A percentile compares a stretch with the other conserved stretches of the same genome.
Conservation (phyloP, 2,888 invertebrate genomes). For the Rhagophthalmus giganteus region DNA sequence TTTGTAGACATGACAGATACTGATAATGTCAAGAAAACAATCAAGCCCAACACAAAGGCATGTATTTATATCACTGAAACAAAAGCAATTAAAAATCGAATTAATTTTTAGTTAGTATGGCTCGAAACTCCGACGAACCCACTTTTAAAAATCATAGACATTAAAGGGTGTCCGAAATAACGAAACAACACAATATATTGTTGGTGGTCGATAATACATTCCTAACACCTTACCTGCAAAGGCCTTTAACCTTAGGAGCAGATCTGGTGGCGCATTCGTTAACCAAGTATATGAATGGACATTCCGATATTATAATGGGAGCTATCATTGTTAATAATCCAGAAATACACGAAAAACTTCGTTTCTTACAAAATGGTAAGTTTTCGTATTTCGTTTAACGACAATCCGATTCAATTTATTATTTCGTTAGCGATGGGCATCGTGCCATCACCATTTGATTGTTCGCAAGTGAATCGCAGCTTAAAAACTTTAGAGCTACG, state of each 20-base stretch:
- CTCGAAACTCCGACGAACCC: constrained; percentile 97
- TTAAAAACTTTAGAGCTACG: constrained; percentile 90
- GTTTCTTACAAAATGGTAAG: constrained; percentile 86
- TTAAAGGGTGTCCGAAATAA: constrained; percentile 70
- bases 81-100: background rate
- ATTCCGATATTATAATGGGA: constrained; percentile 97
- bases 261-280: constrained; percentile 90
- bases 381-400: too few relatives aligned
- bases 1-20: constrained; percentile 78
- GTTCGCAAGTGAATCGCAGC: constrained; percentile 89
- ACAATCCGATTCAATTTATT: too few relatives aligned
- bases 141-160: constrained; percentile 84
- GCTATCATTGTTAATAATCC: constrained; percentile 76
- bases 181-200: constrained; percentile 65
- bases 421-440: constrained; percentile 73
- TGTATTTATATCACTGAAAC: background rate
- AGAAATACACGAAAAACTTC: constrained; percentile 69
- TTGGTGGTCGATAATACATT: constrained; percentile 94
- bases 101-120: constrained; percentile 76
- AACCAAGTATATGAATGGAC: constrained; percentile 98
- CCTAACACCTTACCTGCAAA: constrained; percentile 86
- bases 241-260: constrained; percentile 87
- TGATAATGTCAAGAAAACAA: constrained; percentile 66
- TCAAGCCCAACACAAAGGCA: constrained; percentile 86
- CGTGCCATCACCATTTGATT: constrained; percentile 96